These are phyloP conservation scores for Geophilus truncorum DNA, from an alignment of 2,888 invertebrate genomes.

Conservation along the genomic window DNA sequence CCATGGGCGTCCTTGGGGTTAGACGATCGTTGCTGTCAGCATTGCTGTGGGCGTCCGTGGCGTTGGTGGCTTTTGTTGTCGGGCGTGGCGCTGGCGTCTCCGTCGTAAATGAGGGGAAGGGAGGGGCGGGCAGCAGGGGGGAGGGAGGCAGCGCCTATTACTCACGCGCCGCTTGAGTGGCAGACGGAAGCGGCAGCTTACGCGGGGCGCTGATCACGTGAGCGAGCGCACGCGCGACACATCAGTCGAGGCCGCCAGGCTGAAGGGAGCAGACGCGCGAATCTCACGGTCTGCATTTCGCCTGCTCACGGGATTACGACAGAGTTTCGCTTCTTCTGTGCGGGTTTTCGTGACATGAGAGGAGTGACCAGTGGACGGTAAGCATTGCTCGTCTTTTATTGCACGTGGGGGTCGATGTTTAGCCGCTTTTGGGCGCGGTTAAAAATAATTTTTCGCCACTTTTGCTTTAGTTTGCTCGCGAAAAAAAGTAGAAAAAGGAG, in stretches of 20 bases:
- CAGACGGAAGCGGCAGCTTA: constrained; percentile 34
- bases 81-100: constrained; percentile 19
- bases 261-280: constrained; percentile 5
- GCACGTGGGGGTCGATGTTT: not conserved
- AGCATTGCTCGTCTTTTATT: not conserved
- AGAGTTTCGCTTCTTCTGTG: not conserved
- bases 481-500: too few species aligned
- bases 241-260: constrained; percentile 30
- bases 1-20: not conserved
- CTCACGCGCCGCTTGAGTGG: constrained; percentile 34
- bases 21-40: not conserved
- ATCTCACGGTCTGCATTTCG: constrained; percentile 8
- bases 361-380: not conserved
- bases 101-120: not conserved
- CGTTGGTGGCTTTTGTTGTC: constrained; percentile 13
- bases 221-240: constrained; percentile 32
- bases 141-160: constrained; percentile 33
- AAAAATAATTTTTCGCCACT: too few species aligned
- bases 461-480: too few species aligned
- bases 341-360: not conserved
- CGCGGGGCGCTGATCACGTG: constrained; percentile 32
- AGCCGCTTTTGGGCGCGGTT: not conserved
- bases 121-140: not conserved
- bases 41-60: not conserved
- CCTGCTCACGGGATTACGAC: not conserved